phyloP scores from a whole-genome alignment of 2,113 vertebrate genomes.

The Riparia riparia region DNA sequence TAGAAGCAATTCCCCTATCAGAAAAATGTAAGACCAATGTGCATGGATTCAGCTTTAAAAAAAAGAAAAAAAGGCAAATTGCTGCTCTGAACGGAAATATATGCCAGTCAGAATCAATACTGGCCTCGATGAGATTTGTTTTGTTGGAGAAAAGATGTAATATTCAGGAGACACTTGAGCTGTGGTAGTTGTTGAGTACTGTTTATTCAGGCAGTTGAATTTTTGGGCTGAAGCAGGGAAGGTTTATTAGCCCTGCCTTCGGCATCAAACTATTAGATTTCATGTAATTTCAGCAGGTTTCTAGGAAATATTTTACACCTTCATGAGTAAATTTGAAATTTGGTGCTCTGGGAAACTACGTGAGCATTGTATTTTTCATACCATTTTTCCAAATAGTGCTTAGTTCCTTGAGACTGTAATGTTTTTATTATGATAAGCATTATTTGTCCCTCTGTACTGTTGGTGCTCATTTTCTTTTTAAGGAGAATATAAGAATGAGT shows the following conservation, averaged over 20 bases:
- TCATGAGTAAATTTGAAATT: constrained; percentile 49
- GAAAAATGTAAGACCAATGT: background rate
- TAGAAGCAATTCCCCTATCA: background rate
- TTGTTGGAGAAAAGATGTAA: background rate
- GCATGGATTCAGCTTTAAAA: background rate
- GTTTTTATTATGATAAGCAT: constrained; percentile 47
- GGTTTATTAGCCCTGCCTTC: constrained; percentile 59
- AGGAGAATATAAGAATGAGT: background rate
- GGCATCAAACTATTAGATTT: constrained; percentile 50
- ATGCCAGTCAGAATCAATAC: background rate
- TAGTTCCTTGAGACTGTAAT: background rate
- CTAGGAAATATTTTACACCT: constrained; percentile 45
- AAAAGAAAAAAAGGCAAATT: background rate
- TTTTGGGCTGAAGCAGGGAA: constrained; percentile 6
- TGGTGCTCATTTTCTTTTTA: constrained; percentile 29
- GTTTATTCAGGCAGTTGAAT: constrained; percentile 50
- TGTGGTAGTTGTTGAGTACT: background rate
- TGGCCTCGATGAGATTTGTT: background rate
- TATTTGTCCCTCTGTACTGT: constrained; percentile 26
- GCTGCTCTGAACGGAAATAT: constrained; percentile 23
- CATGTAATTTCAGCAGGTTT: constrained; percentile 41
- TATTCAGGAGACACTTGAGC: constrained; percentile 27
- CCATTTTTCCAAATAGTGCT: background rate
- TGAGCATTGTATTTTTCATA: background rate
- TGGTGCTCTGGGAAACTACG: background rate